Percentiles rank a stretch among this genome's conserved stretches.
These are phyloP conservation scores for Eutolmus rufibarbis DNA, from an alignment of 2,888 invertebrate species.

Conservation along the genomic window DNA sequence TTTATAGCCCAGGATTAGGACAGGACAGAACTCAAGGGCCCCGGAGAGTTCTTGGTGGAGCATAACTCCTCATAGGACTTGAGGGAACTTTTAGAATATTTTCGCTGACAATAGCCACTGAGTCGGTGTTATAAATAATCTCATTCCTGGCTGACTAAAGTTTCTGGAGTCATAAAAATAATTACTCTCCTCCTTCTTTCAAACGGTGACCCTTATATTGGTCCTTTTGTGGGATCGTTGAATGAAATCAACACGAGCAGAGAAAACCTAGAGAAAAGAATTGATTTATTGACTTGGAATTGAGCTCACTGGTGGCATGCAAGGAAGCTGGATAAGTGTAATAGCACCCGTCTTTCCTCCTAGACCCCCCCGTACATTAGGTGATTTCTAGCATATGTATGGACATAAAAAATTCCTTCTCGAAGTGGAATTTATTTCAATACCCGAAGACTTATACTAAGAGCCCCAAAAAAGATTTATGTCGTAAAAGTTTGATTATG, in stretches of 20 bases:
- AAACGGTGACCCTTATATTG: neutral
- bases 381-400: neutral
- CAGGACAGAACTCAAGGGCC: neutral
- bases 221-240: neutral
- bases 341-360: neutral
- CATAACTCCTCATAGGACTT: neutral
- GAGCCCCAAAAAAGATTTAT: constrained; percentile 9
- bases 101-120: neutral
- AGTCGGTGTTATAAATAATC: neutral
- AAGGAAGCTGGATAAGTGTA: neutral
- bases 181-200: neutral
- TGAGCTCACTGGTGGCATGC: neutral
- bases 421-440: constrained; percentile 2
- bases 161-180: neutral
- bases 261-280: neutral
- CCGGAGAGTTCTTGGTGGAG: neutral
- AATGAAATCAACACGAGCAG: neutral
- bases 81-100: neutral
- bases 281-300: neutral
- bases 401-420: constrained; percentile 2
- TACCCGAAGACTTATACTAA: neutral
- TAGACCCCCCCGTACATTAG: neutral
- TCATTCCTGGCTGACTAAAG: neutral
- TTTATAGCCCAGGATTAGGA: neutral
- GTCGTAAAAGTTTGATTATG: constrained; percentile 7